These are phyloP conservation scores for Diplosoma virens DNA, from an alignment of 23 tunicate genomes.

Conservation along the genomic window DNA sequence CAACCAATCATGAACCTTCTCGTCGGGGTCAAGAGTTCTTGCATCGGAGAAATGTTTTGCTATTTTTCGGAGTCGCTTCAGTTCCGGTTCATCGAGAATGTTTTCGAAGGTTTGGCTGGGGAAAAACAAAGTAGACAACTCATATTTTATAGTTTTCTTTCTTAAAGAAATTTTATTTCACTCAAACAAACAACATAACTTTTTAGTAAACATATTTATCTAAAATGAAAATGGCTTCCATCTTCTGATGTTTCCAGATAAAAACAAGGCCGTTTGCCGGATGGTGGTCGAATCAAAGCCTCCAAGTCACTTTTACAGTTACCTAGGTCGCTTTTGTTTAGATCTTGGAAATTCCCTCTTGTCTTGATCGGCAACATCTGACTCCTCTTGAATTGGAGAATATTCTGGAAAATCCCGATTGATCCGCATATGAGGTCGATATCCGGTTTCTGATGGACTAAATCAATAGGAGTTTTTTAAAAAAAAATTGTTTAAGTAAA, in stretches of 20 bases:
- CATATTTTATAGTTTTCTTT: too few relatives aligned
- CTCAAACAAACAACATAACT: too few relatives aligned
- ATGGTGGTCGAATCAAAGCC: too few relatives aligned
- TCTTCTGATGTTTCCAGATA: too few relatives aligned
- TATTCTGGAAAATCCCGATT: conserved; percentile 58
- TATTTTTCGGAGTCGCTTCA: conserved; percentile 29
- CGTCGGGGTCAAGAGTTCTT: conserved; percentile 64
- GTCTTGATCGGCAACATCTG: conserved; percentile 5
- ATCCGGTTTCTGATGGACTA: conserved; percentile 36
- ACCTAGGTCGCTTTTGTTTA: conserved; percentile 21
- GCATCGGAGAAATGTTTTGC: conserved; percentile 57
- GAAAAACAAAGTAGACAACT: too few relatives aligned
- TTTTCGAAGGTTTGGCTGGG: conserved; percentile 5
- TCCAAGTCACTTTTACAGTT: too few relatives aligned
- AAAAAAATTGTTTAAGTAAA: not conserved
- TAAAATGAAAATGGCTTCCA: too few relatives aligned
- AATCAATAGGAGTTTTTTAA: not conserved
- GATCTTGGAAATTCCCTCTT: not conserved
- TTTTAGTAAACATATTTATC: too few relatives aligned
- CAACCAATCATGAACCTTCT: conserved; percentile 87
- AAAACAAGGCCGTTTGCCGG: too few relatives aligned
- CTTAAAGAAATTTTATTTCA: too few relatives aligned
- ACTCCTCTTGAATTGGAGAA: conserved; percentile 64
- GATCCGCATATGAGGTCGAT: conserved; percentile 5
- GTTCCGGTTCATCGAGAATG: not conserved